Evolutionary conservation across 2,797 vertebrate genomes (phyloP), one percentile per base, ranked within the genome.

Genomic region (Pseudocheirus occidentalis): DNA sequence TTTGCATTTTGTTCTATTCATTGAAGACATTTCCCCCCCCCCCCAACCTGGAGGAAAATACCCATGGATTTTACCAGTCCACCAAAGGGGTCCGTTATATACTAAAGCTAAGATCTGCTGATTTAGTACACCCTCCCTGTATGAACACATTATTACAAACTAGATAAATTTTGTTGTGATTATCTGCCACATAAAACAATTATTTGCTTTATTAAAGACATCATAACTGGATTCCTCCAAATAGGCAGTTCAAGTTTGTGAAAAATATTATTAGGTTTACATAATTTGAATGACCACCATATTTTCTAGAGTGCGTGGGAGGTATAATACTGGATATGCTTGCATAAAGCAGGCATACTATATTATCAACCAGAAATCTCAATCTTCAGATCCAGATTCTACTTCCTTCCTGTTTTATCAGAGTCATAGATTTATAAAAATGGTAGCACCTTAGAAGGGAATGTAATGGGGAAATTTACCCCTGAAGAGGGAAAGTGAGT

Each of bases 161-260:
- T 11, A 73, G 16, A 92, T 92, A 29, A 92, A 92, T 58, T 90
- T 3, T 91, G 4, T 92, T 9, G 31, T 56, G 1, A 14, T 50
- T 95, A 50, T 87, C 7, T 4, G 55, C 2, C 10, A 55, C 92
- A 55, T 55, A 90, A 97, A 96, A 95, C 87, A 97, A 31, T 93
- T 40, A 94, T 54, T 50, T 90, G 50, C 31, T 95, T 94, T 93
- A 56, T 14, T 55, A 40, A 94, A 92, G 9, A 28, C 24, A 53
- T 93, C 59, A 90, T 55, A 10, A 21, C 3, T 6, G 40, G 46
- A n/a, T 90, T 94, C 14, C 52, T 24, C 6, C n/a, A 81, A 13
- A 40, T 24, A 94, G 55, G 46, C 50, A 59, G 18, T 57, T 16
- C 18, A 62, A n/a, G 81, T 62, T 4, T 16, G 53, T 2, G 7